Base-by-base conservation (phyloP, 2,888 invertebrate genomes). In the Galeopsomyia nigrocyanea region DNA sequence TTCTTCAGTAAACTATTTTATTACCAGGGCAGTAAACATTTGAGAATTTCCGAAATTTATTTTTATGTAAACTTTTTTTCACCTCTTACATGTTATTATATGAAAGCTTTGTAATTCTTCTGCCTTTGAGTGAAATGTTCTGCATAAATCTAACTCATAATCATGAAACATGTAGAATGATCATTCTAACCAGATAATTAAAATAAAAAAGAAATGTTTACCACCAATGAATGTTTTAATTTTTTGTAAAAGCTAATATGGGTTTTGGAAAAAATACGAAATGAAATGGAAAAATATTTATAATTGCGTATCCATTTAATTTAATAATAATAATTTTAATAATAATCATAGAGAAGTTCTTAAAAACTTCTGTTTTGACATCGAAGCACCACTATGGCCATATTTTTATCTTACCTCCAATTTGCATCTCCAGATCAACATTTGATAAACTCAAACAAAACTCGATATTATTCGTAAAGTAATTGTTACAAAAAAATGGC, bases 81-180 rank as follows among this genome's bases (percentile, higher is more conserved):
- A 19, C 22, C 22, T 57, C 57, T 57, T 49, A 57, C 39, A 22
- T 46, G 26, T 10, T 69, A 57, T 62, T 50, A 57, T 50, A 61
- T 68, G 53, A 61, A 68, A 47, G 16, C 47, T 22, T 17, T 9
- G 16, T 47, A 61, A 47, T 46, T 57, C 46, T 61, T 61, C 64
- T 69, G 66, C 62, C 69, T 77, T 74, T 49, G 51, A 68, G 61
- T 53, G 65, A 74, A 56, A 68, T 63, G 57, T 65, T 68, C 26
- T 26, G 26, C 39, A 39, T 57, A 46, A 67, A 68, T 58, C 39
- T 31, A 64, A 68, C 64, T 70, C 69, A n/a, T 69, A 60, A 65
- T 67, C 57, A 65, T 67, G 26, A 63, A 76, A 63, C 64, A 73
- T 77, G 71, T 76, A 75, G 71, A 61, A 73, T 69, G 66, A 66